These are phyloP conservation scores for Rhamnusium bicolor DNA, from an alignment of 2,888 invertebrate species.

Conservation along the genomic window DNA sequence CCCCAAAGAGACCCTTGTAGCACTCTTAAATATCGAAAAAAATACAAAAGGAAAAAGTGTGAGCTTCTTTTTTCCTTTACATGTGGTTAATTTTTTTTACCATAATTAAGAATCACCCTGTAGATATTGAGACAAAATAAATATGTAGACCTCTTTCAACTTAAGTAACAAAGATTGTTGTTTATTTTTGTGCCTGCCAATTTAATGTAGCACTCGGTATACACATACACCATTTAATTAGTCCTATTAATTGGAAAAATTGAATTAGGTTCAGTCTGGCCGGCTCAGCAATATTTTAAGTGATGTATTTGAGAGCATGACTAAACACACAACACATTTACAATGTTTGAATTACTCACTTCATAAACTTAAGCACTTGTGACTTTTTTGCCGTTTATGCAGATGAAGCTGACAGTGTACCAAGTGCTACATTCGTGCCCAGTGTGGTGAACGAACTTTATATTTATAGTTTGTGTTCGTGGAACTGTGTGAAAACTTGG, in stretches of 20 bases:
- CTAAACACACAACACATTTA: conserved; percentile 35
- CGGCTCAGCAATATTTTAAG: conserved; percentile 26
- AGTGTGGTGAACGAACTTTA: conserved; percentile 28
- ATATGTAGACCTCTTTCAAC: not conserved
- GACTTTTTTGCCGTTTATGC: conserved; percentile 38
- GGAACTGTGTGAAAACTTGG: not conserved
- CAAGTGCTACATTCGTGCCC: not conserved
- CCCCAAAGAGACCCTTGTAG: no score
- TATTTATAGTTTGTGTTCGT: not conserved
- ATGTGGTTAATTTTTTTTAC: no score
- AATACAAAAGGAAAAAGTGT: no score
- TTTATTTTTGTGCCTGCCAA: not conserved
- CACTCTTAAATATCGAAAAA: no score
- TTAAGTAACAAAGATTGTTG: not conserved
- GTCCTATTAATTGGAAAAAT: conserved; percentile 21
- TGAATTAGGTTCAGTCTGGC: conserved; percentile 15
- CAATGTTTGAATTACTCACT: conserved; percentile 46
- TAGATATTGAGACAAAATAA: no score
- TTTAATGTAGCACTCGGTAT: not conserved
- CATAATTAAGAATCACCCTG: no score
- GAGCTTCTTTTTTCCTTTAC: no score
- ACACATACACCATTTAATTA: not conserved
- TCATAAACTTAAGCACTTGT: conserved; percentile 38
- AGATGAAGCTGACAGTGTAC: not conserved
- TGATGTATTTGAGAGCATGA: conserved; percentile 23